Evolutionary conservation across 2,888 invertebrate species (phyloP).

Genomic region (Clivina fossor): DNA sequence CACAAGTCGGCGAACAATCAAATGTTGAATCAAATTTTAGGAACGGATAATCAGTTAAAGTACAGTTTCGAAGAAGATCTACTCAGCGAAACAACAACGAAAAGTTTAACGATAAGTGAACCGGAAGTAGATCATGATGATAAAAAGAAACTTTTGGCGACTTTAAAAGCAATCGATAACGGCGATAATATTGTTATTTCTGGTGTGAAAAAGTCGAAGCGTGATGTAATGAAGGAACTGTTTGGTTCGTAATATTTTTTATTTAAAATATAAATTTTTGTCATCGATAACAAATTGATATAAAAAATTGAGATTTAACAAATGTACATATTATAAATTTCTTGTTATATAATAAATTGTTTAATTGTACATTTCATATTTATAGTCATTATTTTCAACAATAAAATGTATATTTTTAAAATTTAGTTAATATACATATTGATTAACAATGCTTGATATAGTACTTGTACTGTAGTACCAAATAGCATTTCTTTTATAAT

Average conservation of each 20-base stretch:
- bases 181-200: constrained; percentile 47
- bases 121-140: constrained; percentile 48
- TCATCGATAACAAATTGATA: too few relatives aligned
- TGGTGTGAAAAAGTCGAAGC: constrained; percentile 38
- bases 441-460: too few relatives aligned
- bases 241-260: constrained; percentile 39
- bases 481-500: too few relatives aligned
- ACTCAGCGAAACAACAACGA: constrained; percentile 37
- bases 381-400: too few relatives aligned
- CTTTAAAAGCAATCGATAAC: constrained; percentile 65
- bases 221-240: constrained; percentile 44
- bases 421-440: too few relatives aligned
- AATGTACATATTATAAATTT: constrained; percentile 1
- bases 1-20: constrained; percentile 17
- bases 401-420: too few relatives aligned
- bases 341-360: too few relatives aligned
- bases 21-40: constrained; percentile 13
- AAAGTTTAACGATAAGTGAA: constrained; percentile 39
- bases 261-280: too few relatives aligned
- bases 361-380: too few relatives aligned
- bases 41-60: constrained; percentile 40
- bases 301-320: too few relatives aligned
- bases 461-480: too few relatives aligned
- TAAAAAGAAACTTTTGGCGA: constrained; percentile 63
- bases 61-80: constrained; percentile 37